These are phyloP conservation scores for Dendrocincla tyrannina DNA, from an alignment of 2,797 vertebrate species.

Conservation along the genomic window DNA sequence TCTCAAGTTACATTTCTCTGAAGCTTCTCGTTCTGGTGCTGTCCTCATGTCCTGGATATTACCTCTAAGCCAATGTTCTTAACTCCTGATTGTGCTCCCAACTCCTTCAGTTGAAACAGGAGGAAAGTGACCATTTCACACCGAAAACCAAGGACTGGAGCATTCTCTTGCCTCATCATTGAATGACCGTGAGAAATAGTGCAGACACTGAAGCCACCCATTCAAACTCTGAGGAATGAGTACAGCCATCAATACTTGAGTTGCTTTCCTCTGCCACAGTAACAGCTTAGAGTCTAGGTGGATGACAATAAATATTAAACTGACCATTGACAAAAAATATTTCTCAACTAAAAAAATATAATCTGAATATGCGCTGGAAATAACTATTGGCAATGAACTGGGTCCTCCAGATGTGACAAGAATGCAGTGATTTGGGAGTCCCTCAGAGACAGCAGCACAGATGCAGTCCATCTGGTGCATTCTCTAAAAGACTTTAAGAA, in stretches of 20 bases:
- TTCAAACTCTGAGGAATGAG: not conserved
- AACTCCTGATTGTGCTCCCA: not conserved
- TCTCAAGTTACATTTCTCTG: not conserved
- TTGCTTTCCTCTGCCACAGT: not conserved
- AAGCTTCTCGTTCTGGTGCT: not conserved
- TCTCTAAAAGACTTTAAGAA: conserved; percentile 17
- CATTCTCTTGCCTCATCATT: not conserved
- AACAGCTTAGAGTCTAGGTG: not conserved
- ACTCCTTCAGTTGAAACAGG: not conserved
- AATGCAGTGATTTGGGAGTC: conserved; percentile 30
- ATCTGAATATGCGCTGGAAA: conserved; percentile 21
- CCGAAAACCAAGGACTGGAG: not conserved
- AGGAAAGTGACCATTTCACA: not conserved
- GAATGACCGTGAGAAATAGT: not conserved
- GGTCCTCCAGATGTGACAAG: conserved; percentile 51
- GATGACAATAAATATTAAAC: not conserved
- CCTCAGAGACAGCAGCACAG: conserved; percentile 27
- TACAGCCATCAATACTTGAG: not conserved
- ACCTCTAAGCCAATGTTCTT: not conserved
- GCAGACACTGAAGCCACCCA: not conserved
- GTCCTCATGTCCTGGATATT: not conserved
- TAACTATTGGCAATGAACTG: conserved; percentile 31
- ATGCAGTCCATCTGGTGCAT: conserved; percentile 30
- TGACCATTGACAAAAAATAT: not conserved
- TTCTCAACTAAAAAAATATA: not conserved